Evolutionary conservation across 2,888 invertebrate species (phyloP).

Genomic region (Autographa pulchrina): DNA sequence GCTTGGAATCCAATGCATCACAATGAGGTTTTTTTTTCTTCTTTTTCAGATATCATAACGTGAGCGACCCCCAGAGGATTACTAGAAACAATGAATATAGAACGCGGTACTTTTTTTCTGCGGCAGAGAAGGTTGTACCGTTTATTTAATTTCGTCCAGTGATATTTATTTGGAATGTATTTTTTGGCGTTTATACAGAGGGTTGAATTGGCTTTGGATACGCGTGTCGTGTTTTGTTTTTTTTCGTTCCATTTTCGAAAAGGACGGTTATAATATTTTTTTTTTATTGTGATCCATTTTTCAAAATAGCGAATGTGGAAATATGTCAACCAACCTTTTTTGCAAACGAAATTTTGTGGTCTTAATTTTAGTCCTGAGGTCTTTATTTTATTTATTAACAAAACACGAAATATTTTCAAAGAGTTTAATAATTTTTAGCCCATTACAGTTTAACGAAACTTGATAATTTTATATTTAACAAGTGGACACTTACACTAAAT

Average conservation of each 20-base stretch:
- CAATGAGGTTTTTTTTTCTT: slow-evolving; percentile 65
- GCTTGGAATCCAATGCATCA: slow-evolving; percentile 63
- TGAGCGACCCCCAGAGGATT: slow-evolving; percentile 60
- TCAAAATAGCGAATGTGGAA: too few species aligned
- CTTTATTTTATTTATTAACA: too few species aligned
- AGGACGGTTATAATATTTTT: slow-evolving; percentile 13
- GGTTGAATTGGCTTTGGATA: slow-evolving; percentile 36
- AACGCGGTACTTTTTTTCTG: slow-evolving; percentile 58
- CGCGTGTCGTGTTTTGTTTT: slow-evolving; percentile 30
- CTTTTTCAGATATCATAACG: slow-evolving; percentile 65
- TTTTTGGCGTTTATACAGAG: slow-evolving; percentile 41
- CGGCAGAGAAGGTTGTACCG: slow-evolving; percentile 26
- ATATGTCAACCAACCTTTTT: too few species aligned
- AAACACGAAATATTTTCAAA: too few species aligned
- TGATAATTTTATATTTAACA: background rate
- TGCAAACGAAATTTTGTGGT: too few species aligned
- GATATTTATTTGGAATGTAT: slow-evolving; percentile 55
- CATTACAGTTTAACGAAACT: background rate
- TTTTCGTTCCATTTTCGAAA: slow-evolving; percentile 21
- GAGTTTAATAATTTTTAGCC: background rate
- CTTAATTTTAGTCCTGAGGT: too few species aligned
- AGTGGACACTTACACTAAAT: background rate
- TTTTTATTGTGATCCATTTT: background rate
- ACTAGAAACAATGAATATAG: slow-evolving; percentile 70
- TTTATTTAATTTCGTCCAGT: slow-evolving; percentile 57